Evolutionary conservation across 2,113 vertebrate genomes (phyloP).

Genomic region (Meles meles): DNA sequence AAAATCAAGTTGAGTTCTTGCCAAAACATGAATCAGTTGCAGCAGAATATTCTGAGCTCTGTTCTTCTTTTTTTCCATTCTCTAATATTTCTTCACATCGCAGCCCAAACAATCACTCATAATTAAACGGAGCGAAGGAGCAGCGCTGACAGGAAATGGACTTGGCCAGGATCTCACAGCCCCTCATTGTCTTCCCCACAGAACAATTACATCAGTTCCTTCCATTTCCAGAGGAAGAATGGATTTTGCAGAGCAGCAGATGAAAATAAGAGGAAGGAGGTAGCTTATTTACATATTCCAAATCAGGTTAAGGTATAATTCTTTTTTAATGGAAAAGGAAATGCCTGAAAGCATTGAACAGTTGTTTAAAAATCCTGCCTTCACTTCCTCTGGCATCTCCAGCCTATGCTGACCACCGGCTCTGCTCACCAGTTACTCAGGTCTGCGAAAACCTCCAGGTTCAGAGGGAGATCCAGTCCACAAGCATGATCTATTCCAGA

Average conservation of each 20-base stretch:
- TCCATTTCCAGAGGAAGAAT: constrained; percentile 74
- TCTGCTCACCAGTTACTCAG: constrained; percentile 1
- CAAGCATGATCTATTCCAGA: constrained; percentile 1
- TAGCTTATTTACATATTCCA: constrained; percentile 64
- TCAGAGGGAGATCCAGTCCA: constrained; percentile 35
- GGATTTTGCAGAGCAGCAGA: constrained; percentile 33
- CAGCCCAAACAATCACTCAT: constrained; percentile 87
- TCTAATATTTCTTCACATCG: constrained; percentile 85
- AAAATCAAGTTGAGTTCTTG: constrained; percentile 82
- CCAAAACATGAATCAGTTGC: constrained; percentile 88
- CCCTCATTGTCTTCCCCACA: constrained; percentile 80
- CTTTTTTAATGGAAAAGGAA: constrained; percentile 54
- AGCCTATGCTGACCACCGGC: not conserved
- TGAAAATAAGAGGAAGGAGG: constrained; percentile 56
- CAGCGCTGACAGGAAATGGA: constrained; percentile 82
- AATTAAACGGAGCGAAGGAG: constrained; percentile 84
- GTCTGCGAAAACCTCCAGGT: constrained; percentile 32
- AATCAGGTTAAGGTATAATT: constrained; percentile 36
- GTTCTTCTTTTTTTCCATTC: constrained; percentile 87
- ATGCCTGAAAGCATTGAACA: not conserved
- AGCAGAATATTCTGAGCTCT: constrained; percentile 80
- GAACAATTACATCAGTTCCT: constrained; percentile 84
- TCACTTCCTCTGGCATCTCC: not conserved
- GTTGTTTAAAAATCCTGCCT: constrained; percentile 42
- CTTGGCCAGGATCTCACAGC: constrained; percentile 73